Evolutionary conservation across 2,113 vertebrate genomes (phyloP), one percentile per base, ranked within the genome.

Genomic region (Dinomys branickii): DNA sequence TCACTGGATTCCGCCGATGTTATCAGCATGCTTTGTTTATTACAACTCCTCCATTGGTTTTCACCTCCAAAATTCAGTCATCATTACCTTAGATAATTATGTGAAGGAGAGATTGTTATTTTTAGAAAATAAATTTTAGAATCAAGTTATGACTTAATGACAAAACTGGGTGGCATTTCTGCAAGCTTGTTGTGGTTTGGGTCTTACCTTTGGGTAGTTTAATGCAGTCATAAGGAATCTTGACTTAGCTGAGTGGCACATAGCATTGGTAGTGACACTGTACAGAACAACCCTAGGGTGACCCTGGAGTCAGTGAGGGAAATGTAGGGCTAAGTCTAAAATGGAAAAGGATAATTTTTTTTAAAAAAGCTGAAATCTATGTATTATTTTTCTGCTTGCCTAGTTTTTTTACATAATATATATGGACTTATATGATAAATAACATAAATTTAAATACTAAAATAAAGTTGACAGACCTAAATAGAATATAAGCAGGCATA

Each of bases 331-430:
- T 50, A 87, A 26, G 9, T 58, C 14, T 30, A 30, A 19, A 69
- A 85, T 10, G 33, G 26, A 58, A 33, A 77, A 67, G 28, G 3
- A 17, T 67, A 69, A 58, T n/a, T 54, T 91, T 41, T 35, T 67
- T 35, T 67, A 16, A 8, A 71, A 38, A 78, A 54, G 3, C 26
- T 78, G 28, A 30, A 80, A 54, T 35, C 1, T 19, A 6, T 50
- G 30, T 69, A 16, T 83, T 78, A 50, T 61, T 94, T 59, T 75
- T 41, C 17, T 69, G 56, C 9, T 87, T 78, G 30, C 33, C 30
- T 56, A 90, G 78, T 50, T 93, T 97, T 97, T 71, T 87, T 41
- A 35, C 33, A 65, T 65, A 88, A 69, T 84, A 26, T 78, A 73
- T 28, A 44, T 44, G 38, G 38, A 44, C 38, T 71, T 71, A n/a